Evolutionary conservation across 2,797 vertebrate genomes (phyloP).

Genomic region (Xerus rutilus): DNA sequence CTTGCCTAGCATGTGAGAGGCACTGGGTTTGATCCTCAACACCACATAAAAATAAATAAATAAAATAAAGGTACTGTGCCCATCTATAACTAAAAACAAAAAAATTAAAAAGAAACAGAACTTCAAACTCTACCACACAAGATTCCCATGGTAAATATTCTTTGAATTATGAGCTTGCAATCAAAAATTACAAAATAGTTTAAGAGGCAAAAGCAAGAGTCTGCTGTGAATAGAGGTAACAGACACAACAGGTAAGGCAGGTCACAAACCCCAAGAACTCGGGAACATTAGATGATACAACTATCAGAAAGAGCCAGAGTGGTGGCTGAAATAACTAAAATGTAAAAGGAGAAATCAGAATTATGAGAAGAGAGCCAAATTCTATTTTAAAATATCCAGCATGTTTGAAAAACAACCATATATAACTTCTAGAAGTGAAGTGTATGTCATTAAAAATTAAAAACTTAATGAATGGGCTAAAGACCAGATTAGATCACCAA

Average conservation of each 20-base stretch:
- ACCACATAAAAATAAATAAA: too few relatives aligned
- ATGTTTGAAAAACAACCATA: not conserved
- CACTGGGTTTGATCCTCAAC: too few relatives aligned
- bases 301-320: not conserved
- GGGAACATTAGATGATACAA: not conserved
- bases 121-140: not conserved
- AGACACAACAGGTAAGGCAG: too few relatives aligned
- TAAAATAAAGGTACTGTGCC: too few relatives aligned
- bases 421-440: constrained; percentile 38
- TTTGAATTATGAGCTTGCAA: not conserved
- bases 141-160: not conserved
- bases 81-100: too few relatives aligned
- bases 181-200: not conserved
- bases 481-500: not conserved
- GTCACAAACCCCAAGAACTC: not conserved
- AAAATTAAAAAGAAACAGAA: not conserved
- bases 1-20: too few relatives aligned
- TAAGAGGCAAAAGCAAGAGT: not conserved
- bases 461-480: not conserved
- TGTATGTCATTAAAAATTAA: not conserved
- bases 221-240: not conserved
- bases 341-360: not conserved
- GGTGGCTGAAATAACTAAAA: not conserved
- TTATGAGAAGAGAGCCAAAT: not conserved
- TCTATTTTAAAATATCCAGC: not conserved